These are phyloP conservation scores for Aquatica leii DNA, from an alignment of 2,888 invertebrate genomes.

Conservation along the genomic window DNA sequence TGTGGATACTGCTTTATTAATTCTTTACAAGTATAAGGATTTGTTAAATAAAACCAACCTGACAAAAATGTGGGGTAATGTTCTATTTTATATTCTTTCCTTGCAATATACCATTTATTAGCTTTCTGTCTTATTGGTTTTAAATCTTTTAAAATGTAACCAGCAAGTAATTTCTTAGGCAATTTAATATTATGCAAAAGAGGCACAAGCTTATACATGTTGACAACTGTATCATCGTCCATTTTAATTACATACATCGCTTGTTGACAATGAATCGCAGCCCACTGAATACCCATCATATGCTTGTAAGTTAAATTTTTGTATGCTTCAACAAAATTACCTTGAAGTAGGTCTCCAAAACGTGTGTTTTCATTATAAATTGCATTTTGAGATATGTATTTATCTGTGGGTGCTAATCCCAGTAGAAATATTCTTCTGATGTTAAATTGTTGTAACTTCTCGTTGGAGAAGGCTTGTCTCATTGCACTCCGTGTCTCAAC, in stretches of 20 bases:
- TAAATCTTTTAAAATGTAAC: conserved; percentile 72
- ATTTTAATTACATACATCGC: conserved; percentile 77
- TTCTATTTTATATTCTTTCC: conserved; percentile 68
- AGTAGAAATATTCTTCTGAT: conserved; percentile 74
- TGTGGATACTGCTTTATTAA: conserved; percentile 66
- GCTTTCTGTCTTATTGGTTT: conserved; percentile 70
- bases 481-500: conserved; percentile 74
- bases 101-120: conserved; percentile 84
- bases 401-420: conserved; percentile 66
- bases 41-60: conserved; percentile 86
- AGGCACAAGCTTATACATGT: conserved; percentile 67
- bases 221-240: conserved; percentile 82
- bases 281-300: conserved; percentile 83
- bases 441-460: conserved; percentile 67
- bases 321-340: conserved; percentile 79
- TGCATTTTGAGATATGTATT: conserved; percentile 65
- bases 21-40: conserved; percentile 67
- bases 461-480: conserved; percentile 69
- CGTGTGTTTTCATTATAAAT: conserved; percentile 69
- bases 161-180: conserved; percentile 65
- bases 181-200: conserved; percentile 59
- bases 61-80: conserved; percentile 80
- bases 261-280: conserved; percentile 66
- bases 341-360: conserved; percentile 78
- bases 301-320: conserved; percentile 85